Conservation (phyloP, 2,797 vertebrate genomes). For the Phalanger gymnotis region DNA sequence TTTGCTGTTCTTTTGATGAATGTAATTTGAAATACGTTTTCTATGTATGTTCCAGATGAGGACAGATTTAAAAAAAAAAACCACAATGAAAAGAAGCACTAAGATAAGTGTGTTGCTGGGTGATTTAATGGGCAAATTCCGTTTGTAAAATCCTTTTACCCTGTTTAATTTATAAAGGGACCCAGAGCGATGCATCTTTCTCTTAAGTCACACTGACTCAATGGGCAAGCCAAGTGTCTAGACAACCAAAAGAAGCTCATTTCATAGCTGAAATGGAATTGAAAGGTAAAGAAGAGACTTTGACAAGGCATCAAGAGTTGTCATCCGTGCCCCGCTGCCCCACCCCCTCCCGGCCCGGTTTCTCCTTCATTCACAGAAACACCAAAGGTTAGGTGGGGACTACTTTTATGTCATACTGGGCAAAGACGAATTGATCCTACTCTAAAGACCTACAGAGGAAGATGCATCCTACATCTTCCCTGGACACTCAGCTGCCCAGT, state of each 20-base stretch:
- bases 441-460: background rate
- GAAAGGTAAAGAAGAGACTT: background rate
- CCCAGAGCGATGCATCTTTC: background rate
- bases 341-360: background rate
- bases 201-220: background rate
- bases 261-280: background rate
- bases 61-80: background rate
- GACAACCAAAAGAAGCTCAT: background rate
- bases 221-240: background rate
- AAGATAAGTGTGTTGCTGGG: background rate
- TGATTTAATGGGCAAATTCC: background rate
- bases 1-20: constrained; percentile 10
- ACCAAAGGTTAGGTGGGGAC: background rate
- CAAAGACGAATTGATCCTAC: background rate
- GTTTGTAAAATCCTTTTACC: background rate
- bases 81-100: background rate
- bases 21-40: constrained; percentile 20
- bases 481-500: background rate
- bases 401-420: background rate
- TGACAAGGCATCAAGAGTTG: background rate
- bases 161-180: background rate
- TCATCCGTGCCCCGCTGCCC: no score
- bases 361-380: background rate
- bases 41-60: constrained; percentile 18
- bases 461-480: background rate